A percentile compares a stretch with the other conserved stretches of the same genome.
Conservation (phyloP, 1,140 invertebrate species). For the Rhopalosiphum maidis region DNA sequence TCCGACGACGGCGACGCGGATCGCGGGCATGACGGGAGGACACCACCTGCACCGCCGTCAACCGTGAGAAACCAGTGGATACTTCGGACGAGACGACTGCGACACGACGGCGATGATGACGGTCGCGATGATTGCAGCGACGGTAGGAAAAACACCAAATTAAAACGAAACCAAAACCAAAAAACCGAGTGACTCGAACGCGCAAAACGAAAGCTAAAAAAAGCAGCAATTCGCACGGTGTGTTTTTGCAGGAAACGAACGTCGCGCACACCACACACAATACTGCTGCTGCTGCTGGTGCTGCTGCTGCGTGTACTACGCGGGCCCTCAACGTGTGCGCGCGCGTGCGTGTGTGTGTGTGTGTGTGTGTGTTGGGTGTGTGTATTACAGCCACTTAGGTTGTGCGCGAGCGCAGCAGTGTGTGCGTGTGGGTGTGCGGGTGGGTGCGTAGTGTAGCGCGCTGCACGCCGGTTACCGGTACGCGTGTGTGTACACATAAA, state of each 20-base stretch:
- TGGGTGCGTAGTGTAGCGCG: conserved; percentile 5
- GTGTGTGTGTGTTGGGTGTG: not conserved
- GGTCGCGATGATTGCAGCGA: not conserved
- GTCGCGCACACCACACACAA: conserved; percentile 24
- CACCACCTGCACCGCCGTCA: not conserved
- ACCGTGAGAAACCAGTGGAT: not conserved
- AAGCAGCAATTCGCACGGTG: not conserved
- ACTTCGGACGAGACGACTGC: not conserved
- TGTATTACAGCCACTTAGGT: not conserved
- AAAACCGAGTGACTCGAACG: not conserved
- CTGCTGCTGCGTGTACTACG: not conserved
- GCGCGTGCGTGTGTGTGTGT: not conserved
- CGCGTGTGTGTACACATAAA: not conserved
- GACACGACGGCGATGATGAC: not conserved
- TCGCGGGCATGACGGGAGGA: conserved; percentile 4
- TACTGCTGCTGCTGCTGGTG: not conserved
- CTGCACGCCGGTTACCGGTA: conserved; percentile 53
- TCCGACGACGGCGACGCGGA: not conserved
- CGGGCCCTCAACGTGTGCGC: not conserved
- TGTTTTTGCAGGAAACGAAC: not conserved
- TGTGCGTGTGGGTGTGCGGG: conserved; percentile 7
- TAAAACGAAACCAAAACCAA: no score
- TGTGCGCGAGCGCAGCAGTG: not conserved
- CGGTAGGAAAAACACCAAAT: not conserved
- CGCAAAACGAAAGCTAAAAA: not conserved